Percentiles rank a stretch among this genome's conserved stretches.
These are phyloP conservation scores for Lithophane socia DNA, from an alignment of 2,888 invertebrate genomes.

Conservation along the genomic window DNA sequence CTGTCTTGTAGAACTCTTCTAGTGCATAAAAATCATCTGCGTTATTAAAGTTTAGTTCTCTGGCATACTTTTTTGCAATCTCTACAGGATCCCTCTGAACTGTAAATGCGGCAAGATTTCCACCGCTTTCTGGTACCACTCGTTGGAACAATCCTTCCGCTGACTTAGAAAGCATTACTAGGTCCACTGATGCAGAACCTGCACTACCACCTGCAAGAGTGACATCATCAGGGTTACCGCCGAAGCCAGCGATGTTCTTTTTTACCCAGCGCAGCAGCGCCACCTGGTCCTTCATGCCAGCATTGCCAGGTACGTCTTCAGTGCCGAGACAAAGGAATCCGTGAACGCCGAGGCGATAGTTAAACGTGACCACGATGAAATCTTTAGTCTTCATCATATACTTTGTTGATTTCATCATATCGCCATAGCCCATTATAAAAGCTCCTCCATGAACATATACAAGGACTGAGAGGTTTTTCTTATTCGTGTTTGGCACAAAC, in stretches of 20 bases:
- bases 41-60: slow-evolving; percentile 20
- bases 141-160: slow-evolving; percentile 29
- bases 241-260: slow-evolving; percentile 75
- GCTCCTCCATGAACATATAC: slow-evolving; percentile 73
- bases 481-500: slow-evolving; percentile 65
- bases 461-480: slow-evolving; percentile 68
- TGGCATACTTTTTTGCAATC: slow-evolving; percentile 27
- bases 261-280: slow-evolving; percentile 73
- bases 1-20: slow-evolving; percentile 68
- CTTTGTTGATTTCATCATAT: not conserved
- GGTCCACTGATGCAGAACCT: slow-evolving; percentile 28
- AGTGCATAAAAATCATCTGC: slow-evolving; percentile 69
- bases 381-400: slow-evolving; percentile 37
- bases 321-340: slow-evolving; percentile 75
- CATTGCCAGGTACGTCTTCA: slow-evolving; percentile 72
- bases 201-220: slow-evolving; percentile 47
- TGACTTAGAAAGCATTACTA: slow-evolving; percentile 29
- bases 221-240: slow-evolving; percentile 78
- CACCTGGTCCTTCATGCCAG: slow-evolving; percentile 74
- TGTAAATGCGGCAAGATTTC: slow-evolving; percentile 33
- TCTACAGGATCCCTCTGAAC: slow-evolving; percentile 39
- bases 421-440: slow-evolving; percentile 17
- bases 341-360: slow-evolving; percentile 72
- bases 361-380: slow-evolving; percentile 62
- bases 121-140: slow-evolving; percentile 40